phyloP scores from a whole-genome alignment of 1,140 invertebrate species.

The Lordiphosa collinella region DNA sequence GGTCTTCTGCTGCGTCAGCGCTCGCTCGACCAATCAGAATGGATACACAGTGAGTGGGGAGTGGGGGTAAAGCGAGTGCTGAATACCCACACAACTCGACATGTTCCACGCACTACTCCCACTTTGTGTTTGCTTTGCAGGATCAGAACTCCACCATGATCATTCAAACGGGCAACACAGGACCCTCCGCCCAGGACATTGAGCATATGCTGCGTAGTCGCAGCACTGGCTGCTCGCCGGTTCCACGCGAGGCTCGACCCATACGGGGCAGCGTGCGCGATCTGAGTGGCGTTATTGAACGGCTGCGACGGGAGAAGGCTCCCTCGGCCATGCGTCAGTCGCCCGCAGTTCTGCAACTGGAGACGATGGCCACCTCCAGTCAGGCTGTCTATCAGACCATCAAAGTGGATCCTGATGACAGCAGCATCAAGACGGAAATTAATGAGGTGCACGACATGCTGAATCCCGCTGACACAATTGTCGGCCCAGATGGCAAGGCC shows the following conservation, averaged over 20 bases:
- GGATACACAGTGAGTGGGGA: conserved; percentile 81
- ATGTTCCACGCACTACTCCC: background rate
- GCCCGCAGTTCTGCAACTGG: conserved; percentile 52
- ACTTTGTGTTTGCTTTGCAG: conserved; percentile 18
- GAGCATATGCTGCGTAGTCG: conserved; percentile 59
- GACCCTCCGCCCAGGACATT: conserved; percentile 42
- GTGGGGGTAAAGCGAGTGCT: conserved; percentile 40
- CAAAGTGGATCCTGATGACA: conserved; percentile 55
- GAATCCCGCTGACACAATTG: conserved; percentile 80
- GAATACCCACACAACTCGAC: background rate
- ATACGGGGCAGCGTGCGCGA: conserved; percentile 53
- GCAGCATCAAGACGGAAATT: conserved; percentile 67
- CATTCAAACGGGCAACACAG: conserved; percentile 36
- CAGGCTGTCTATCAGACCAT: conserved; percentile 74
- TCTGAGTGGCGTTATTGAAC: conserved; percentile 70
- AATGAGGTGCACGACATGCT: conserved; percentile 69
- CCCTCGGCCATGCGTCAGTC: conserved; percentile 9
- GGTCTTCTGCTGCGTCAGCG: conserved; percentile 84
- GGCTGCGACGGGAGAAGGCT: conserved; percentile 57
- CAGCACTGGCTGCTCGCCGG: conserved; percentile 58
- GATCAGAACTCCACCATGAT: conserved; percentile 67
- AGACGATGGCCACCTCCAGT: conserved; percentile 53
- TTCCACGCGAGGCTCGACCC: conserved; percentile 48
- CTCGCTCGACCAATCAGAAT: conserved; percentile 70
- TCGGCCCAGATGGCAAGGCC: conserved; percentile 83